Conservation (phyloP, 2,113 vertebrate species). For the Numida meleagris region DNA sequence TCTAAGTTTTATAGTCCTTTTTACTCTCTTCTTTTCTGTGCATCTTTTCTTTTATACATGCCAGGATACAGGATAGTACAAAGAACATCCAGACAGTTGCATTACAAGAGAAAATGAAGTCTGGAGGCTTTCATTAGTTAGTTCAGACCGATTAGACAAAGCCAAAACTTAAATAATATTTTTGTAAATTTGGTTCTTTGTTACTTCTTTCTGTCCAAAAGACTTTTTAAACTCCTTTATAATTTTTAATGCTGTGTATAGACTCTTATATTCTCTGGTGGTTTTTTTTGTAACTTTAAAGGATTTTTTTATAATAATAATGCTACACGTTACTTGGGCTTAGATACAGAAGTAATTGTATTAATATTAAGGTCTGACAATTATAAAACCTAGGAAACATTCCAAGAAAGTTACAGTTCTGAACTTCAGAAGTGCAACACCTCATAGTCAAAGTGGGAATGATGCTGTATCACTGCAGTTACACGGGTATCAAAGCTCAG, state of each 20-base stretch:
- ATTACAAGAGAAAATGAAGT: not conserved
- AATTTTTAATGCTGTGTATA: not conserved
- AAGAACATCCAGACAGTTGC: not conserved
- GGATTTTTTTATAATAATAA: not conserved
- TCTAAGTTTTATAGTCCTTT: not conserved
- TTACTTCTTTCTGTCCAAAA: not conserved
- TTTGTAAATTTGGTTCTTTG: not conserved
- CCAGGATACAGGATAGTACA: not conserved
- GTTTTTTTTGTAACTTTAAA: not conserved
- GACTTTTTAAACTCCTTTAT: not conserved
- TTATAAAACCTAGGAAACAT: not conserved
- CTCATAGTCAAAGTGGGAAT: not conserved
- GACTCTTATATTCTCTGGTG: not conserved
- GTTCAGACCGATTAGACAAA: not conserved
- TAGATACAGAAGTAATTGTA: not conserved
- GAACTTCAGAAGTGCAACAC: not conserved
- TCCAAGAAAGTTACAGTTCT: not conserved
- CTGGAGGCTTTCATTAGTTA: not conserved
- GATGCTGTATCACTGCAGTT: not conserved
- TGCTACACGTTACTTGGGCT: not conserved
- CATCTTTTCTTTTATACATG: not conserved
- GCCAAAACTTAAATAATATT: not conserved
- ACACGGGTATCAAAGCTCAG: not conserved
- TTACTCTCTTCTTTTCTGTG: not conserved
- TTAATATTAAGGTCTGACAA: not conserved